These are phyloP conservation scores for Nephrotoma guestfalica DNA, from an alignment of 2,888 invertebrate species.

Conservation along the genomic window DNA sequence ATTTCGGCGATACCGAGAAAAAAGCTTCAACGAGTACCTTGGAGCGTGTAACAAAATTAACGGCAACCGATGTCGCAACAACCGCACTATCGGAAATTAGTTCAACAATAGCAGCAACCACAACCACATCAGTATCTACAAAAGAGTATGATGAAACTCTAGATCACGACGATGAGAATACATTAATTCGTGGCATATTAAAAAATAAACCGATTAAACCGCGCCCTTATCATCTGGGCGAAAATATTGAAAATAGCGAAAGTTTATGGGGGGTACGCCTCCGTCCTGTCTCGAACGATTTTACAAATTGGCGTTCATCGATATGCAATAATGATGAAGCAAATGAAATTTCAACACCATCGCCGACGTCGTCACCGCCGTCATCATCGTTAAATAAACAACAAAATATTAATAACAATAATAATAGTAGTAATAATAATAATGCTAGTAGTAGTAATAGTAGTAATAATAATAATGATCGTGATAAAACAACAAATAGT, in stretches of 20 bases:
- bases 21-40: conserved; percentile 12
- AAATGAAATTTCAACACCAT: not conserved
- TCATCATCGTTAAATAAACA: not conserved
- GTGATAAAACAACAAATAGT: conserved; percentile 18
- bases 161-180: conserved; percentile 29
- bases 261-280: conserved; percentile 38
- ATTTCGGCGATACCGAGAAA: conserved; percentile 44
- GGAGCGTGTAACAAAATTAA: not conserved
- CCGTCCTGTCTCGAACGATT: conserved; percentile 24
- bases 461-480: conserved; percentile 12
- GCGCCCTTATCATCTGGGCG: conserved; percentile 58
- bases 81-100: conserved; percentile 3
- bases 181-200: conserved; percentile 50
- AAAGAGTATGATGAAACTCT: conserved; percentile 16
- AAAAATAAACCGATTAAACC: conserved; percentile 62
- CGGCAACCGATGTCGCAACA: not conserved
- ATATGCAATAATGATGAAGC: not conserved
- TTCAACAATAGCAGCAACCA: not conserved
- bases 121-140: not conserved
- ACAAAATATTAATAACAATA: not conserved
- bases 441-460: conserved; percentile 7
- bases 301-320: conserved; percentile 1
- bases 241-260: conserved; percentile 38
- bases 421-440: not conserved
- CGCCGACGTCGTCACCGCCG: not conserved